Percentiles rank a stretch among this genome's conserved stretches.
Evolutionary conservation across 2,888 invertebrate species (phyloP).

Genomic region (Drosophila parthenogenetica): DNA sequence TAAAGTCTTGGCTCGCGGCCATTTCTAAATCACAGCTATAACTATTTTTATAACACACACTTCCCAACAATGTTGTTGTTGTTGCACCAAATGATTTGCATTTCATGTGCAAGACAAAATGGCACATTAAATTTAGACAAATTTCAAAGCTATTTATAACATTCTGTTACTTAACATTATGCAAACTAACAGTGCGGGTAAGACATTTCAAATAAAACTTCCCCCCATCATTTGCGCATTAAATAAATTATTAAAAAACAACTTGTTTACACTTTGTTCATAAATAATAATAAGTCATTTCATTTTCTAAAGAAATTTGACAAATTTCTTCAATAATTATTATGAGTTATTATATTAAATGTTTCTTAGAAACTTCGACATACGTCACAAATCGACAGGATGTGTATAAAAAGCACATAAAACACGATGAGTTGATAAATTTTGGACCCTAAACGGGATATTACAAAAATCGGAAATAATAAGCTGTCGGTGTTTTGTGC

Average conservation of each 20-base stretch:
- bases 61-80: conserved; percentile 8
- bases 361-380: neutral
- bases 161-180: neutral
- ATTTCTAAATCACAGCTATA: conserved; percentile 6
- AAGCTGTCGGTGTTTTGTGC: conserved; percentile 33
- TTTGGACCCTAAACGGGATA: neutral
- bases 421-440: neutral
- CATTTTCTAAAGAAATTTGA: neutral
- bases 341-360: neutral
- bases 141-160: conserved; percentile 8
- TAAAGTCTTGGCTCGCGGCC: conserved; percentile 43
- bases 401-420: neutral
- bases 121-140: conserved; percentile 39
- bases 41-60: conserved; percentile 55
- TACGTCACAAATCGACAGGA: too few species aligned
- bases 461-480: neutral
- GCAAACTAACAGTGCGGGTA: neutral
- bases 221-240: neutral
- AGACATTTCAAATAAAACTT: neutral
- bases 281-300: neutral
- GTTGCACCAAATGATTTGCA: conserved; percentile 15
- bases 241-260: neutral
- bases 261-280: neutral
- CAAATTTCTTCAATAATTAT: neutral
- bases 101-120: conserved; percentile 32